Evolutionary conservation across 2,113 vertebrate species (phyloP), one percentile per base, ranked within the genome.

Genomic region (Mungos mungo): DNA sequence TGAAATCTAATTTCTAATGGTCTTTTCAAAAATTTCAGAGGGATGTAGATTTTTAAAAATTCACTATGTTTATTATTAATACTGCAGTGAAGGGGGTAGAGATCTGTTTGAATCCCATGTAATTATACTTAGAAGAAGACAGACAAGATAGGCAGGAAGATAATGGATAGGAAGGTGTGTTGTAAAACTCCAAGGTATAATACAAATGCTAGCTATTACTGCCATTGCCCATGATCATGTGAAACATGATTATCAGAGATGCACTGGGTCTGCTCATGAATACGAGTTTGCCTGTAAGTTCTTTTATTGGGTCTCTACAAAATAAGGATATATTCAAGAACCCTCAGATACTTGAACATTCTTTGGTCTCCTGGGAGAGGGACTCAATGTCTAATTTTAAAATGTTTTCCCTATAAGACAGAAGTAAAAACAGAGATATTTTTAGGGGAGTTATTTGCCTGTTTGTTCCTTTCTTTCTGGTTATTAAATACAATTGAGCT

Each of bases 401-500:
- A 89, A 80, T 41, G 91, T 7, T 94, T 69, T 90, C 84, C 47
- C 50, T 69, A 16, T 19, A 57, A 84, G 83, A 60, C 69, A 68
- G 63, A 93, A 95, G 35, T 90, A 83, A 83, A 94, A 90, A 63
- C 7, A 90, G 65, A 81, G 82, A 54, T 45, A 74, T n/a, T 84
- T 80, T 68, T 41, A 33, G 80, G 18, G n/a, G 81, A 93, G 38
- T 68, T 76, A 74, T 38, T 92, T 29, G 38, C 72, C 47, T 74
- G 57, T 86, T 90, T 94, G 45, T 50, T 23, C 74, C 35, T 35
- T n/a, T 50, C 69, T 92, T 96, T 92, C 77, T 96, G 85, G 69
- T 74, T 95, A 85, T 85, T 94, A 89, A 96, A 77, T 45, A 88
- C 90, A 93, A 92, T 45, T 2, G 11, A 19, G 47, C 87, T 90